Evolutionary conservation across 2,888 invertebrate genomes (phyloP).

Genomic region (Adineta ricciae): DNA sequence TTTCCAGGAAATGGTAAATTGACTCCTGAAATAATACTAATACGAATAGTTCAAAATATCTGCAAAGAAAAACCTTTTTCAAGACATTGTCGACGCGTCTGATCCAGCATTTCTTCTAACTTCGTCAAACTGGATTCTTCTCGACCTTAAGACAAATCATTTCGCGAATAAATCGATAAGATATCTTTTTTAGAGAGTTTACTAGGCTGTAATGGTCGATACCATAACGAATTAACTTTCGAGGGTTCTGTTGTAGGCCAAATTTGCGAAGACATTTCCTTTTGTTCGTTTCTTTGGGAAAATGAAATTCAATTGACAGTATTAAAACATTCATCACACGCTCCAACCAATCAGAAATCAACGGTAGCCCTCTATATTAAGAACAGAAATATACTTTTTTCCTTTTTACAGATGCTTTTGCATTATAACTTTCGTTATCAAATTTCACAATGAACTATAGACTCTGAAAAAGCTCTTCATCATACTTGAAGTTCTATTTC

Average conservation of each 20-base stretch:
- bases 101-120: neutral
- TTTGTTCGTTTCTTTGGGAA: neutral
- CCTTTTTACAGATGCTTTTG: no score
- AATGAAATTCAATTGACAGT: no score
- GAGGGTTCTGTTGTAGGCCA: neutral
- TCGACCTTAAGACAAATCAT: neutral
- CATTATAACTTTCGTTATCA: no score
- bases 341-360: no score
- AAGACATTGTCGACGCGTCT: neutral
- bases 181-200: no score
- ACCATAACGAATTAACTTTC: neutral
- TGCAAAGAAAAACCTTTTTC: neutral
- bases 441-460: no score
- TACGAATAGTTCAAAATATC: neutral
- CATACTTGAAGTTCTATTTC: no score
- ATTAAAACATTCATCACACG: no score
- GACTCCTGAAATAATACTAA: neutral
- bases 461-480: no score
- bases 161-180: no score
- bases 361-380: no score
- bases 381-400: no score
- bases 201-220: constrained; percentile 16
- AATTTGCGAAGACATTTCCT: neutral
- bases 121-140: neutral
- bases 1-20: neutral